Evolutionary conservation across 2,113 vertebrate genomes (phyloP), one percentile per base, ranked within the genome.

Genomic region (Seriola dumerili): DNA sequence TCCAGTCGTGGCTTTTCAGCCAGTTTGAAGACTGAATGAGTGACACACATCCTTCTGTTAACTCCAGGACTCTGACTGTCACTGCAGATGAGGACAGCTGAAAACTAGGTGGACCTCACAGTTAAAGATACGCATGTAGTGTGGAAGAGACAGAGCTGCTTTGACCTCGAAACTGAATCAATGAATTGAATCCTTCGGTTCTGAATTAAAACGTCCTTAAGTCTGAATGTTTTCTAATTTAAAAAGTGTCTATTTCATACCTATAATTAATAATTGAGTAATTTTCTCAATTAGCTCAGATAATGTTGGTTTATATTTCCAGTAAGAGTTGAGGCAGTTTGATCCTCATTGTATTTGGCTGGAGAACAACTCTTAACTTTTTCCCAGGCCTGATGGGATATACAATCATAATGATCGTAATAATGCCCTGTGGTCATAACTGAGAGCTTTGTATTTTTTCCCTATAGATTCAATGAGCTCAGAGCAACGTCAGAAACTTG

Each of bases 401-500:
- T 50, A 32, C 52, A 13, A 13, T 29, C 29, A 29, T 29, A 29
- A 29, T 29, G 29, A 10, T 57, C 38, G 29, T 29, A 29, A 29
- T 29, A 29, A 29, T 44, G 70, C n/a, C 64, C 42, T 67, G 14
- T 72, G 14, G 19, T 62, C n/a, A 5, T 40, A 38, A 59, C 32
- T 42, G 9, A 79, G 50, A 29, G 10, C 8, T 52, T 62, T 38
- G 14, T 25, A 0, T 55, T 76, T 36, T 82, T 21, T 19, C 11
- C n/a, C 9, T n/a, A 63, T 92, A 99, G 98, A 99, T 90, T 88
- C 92, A 0, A 93, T 97, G 94, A 99, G 95, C 90, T 96, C 97
- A n/a, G 97, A 97, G 87, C 97, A 98, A 9, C 95, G 97, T 79
- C 98, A 98, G 93, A 97, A 96, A 76, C 96, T 96, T 40, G 98